Base-by-base conservation (phyloP, 2,113 vertebrate genomes). In the Pandion haliaetus region DNA sequence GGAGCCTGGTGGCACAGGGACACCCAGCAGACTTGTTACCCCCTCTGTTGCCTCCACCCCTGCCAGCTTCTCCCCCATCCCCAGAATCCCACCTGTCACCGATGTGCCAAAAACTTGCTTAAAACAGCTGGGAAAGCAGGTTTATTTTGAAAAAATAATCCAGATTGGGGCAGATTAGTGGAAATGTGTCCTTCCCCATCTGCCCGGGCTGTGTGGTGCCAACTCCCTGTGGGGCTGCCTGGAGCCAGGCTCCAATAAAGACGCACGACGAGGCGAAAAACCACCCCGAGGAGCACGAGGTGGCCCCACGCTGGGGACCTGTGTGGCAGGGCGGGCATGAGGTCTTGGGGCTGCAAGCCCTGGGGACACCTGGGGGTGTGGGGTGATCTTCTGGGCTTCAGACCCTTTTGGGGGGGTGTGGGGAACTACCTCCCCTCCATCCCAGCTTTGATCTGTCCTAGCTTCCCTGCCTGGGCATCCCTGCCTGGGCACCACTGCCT, bases 91-190 rank as follows among this genome's bases (percentile, higher is more conserved):
- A 67, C 76, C 62, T 78, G 44, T 6, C 63, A 62, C 82, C 61
- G 44, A 0, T 0, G 0, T 71, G 73, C 78, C 88, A 42, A 59
- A 79, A 86, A 29, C 66, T 47, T 80, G 88, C 36, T 52, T 8
- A 10, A 63, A 76, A 6, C 91, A 82, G 79, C 82, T 36, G 61
- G 29, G 45, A 67, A 67, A 67, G 25, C 19, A n/a, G 65, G 45
- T 96, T 96, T 82, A 71, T 71, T 79, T 47, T 38, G 66, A 5
- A 85, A 67, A 76, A 82, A n/a, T 80, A 85, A 94, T 88, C 88
- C 93, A 63, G 91, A 83, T 76, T 8, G 71, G 67, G 67, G 42
- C 52, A 72, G 92, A 92, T 97, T 96, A 96, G 47, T 54, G 34
- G 23, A 18, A 63, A 67, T n/a, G 13, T 2, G 0, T 84, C 73